phyloP scores from a whole-genome alignment of 2,113 vertebrate species.

The Balaenoptera acutorostrata region DNA sequence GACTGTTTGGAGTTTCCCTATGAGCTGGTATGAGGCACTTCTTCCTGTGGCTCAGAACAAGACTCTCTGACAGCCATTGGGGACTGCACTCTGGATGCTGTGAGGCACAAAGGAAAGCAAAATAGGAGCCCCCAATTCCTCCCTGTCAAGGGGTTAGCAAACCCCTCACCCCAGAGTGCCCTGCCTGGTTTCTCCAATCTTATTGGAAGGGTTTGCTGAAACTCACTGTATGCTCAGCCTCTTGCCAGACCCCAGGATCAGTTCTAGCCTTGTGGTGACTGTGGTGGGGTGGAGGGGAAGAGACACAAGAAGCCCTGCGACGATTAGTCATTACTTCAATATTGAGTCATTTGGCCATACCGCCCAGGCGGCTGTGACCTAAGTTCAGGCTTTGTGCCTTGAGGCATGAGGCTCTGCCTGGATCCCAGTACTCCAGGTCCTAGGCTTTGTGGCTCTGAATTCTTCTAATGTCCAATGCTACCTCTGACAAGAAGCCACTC shows the following conservation, averaged over 20 bases:
- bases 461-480: not conserved
- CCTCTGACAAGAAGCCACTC: not conserved
- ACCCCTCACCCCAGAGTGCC: not conserved
- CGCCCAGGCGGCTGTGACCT: not conserved
- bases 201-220: not conserved
- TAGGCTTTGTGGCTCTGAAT: not conserved
- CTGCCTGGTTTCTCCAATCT: not conserved
- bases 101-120: not conserved
- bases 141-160: not conserved
- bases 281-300: slow-evolving; percentile 4
- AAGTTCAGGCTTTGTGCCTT: not conserved
- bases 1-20: slow-evolving; percentile 67
- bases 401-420: not conserved
- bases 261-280: slow-evolving; percentile 27
- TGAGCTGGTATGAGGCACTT: slow-evolving; percentile 52
- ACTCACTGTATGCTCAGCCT: not conserved
- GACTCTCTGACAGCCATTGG: not conserved
- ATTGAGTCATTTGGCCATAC: slow-evolving; percentile 48
- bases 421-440: not conserved
- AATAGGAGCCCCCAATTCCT: not conserved
- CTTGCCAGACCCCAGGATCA: not conserved
- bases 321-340: slow-evolving; percentile 49
- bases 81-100: not conserved
- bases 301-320: not conserved
- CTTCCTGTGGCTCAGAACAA: slow-evolving; percentile 60